phyloP scores from a whole-genome alignment of 23 tunicate species.

The Halocynthia roretzi region DNA sequence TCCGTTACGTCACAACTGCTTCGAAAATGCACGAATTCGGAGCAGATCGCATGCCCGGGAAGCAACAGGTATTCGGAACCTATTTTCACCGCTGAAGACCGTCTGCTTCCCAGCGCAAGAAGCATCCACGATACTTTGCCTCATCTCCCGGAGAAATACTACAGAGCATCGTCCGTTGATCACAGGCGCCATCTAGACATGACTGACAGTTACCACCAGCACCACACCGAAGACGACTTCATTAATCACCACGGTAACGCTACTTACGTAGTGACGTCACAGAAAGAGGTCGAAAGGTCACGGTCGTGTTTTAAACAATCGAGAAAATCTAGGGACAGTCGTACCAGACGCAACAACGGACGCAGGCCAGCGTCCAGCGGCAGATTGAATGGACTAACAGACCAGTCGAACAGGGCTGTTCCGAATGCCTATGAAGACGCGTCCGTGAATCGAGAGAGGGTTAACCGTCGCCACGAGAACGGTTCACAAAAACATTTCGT shows the following conservation, averaged over 20 bases:
- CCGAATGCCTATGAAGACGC: conserved; percentile 10
- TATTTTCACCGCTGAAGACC: neutral
- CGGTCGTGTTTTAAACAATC: neutral
- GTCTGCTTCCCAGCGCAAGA: neutral
- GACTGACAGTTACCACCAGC: conserved; percentile 6
- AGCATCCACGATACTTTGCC: conserved; percentile 1
- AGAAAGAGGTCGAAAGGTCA: neutral
- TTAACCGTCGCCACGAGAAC: neutral
- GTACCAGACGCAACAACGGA: too few species aligned
- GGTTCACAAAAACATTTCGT: neutral
- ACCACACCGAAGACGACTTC: neutral
- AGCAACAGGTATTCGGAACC: conserved; percentile 6
- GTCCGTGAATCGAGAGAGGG: neutral
- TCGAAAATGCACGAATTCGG: neutral
- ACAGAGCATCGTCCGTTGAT: neutral
- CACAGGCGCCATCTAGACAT: neutral
- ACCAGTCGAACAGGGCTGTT: conserved; percentile 9
- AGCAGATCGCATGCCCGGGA: neutral
- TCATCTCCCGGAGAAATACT: neutral
- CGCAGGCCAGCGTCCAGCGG: neutral
- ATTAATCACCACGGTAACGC: neutral
- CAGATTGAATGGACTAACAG: neutral
- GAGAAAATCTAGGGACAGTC: neutral
- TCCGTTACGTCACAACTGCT: conserved; percentile 23
- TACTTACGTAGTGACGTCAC: neutral